phyloP scores from a whole-genome alignment of 2,113 vertebrate species.

The Sylvietta virens region DNA sequence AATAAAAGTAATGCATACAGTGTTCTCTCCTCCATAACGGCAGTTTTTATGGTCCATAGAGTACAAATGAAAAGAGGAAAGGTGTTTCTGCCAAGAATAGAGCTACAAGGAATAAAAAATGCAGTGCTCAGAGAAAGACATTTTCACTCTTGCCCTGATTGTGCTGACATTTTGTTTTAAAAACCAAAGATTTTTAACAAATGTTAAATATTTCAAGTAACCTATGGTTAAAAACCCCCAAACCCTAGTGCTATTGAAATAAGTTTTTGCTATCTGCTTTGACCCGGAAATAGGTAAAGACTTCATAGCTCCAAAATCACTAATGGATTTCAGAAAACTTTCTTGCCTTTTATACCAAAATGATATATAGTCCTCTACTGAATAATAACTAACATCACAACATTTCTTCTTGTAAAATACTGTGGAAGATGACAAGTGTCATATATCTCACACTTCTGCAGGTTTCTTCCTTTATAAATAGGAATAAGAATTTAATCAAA shows the following conservation, averaged over 20 bases:
- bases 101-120: slow-evolving; percentile 52
- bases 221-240: background rate
- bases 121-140: background rate
- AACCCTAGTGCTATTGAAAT: background rate
- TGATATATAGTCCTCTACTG: background rate
- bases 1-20: slow-evolving; percentile 54
- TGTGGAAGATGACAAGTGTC: background rate
- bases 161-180: slow-evolving; percentile 38
- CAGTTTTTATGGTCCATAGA: slow-evolving; percentile 64
- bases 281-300: background rate
- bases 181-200: background rate
- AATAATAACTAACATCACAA: background rate
- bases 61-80: slow-evolving; percentile 63
- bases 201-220: background rate
- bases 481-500: background rate
- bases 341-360: background rate
- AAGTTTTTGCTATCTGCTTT: background rate
- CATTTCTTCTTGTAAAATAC: background rate
- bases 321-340: background rate
- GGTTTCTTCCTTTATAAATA: background rate
- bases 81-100: slow-evolving; percentile 51
- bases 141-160: slow-evolving; percentile 9
- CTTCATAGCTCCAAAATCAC: background rate
- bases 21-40: slow-evolving; percentile 27
- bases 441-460: background rate